Evolutionary conservation across 2,888 invertebrate genomes (phyloP).

Genomic region (Petrolisthes manimaculis): DNA sequence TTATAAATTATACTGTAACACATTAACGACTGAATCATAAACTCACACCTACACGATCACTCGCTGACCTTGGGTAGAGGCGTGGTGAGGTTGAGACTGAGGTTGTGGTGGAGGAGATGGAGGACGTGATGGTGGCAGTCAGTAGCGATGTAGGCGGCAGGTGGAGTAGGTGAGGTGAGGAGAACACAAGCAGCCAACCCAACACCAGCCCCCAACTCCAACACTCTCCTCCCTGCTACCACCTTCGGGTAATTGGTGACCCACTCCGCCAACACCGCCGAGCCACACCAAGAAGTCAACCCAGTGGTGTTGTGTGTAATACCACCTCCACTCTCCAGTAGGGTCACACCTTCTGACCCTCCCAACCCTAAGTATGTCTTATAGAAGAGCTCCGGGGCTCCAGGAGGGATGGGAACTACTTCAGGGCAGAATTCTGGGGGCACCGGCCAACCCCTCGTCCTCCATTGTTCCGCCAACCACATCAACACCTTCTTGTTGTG

Average conservation of each 20-base stretch:
- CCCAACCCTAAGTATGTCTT: slow-evolving; percentile 52
- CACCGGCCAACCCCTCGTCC: slow-evolving; percentile 34
- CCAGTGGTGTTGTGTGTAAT: slow-evolving; percentile 61
- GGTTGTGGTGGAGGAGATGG: slow-evolving; percentile 59
- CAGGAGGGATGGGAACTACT: neutral
- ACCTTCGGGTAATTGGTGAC: slow-evolving; percentile 40
- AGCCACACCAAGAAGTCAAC: slow-evolving; percentile 63
- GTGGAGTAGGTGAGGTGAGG: slow-evolving; percentile 35
- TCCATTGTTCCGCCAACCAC: slow-evolving; percentile 55
- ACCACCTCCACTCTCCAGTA: slow-evolving; percentile 63
- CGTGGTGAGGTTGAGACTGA: slow-evolving; percentile 38
- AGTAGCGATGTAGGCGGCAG: slow-evolving; percentile 53
- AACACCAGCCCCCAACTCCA: slow-evolving; percentile 64
- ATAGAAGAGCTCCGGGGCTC: slow-evolving; percentile 41
- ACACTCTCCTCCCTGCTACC: slow-evolving; percentile 43
- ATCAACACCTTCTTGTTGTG: slow-evolving; percentile 24
- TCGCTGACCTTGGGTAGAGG: slow-evolving; percentile 32
- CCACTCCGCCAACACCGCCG: slow-evolving; percentile 60
- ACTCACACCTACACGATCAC: neutral
- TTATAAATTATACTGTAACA: neutral
- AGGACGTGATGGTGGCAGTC: slow-evolving; percentile 65
- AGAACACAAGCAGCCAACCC: slow-evolving; percentile 53
- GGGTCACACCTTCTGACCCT: slow-evolving; percentile 46
- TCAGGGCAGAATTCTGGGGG: slow-evolving; percentile 14
- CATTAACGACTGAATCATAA: no score